Conservation (phyloP, 2,888 invertebrate species). For the Caenorhabditis angaria region DNA sequence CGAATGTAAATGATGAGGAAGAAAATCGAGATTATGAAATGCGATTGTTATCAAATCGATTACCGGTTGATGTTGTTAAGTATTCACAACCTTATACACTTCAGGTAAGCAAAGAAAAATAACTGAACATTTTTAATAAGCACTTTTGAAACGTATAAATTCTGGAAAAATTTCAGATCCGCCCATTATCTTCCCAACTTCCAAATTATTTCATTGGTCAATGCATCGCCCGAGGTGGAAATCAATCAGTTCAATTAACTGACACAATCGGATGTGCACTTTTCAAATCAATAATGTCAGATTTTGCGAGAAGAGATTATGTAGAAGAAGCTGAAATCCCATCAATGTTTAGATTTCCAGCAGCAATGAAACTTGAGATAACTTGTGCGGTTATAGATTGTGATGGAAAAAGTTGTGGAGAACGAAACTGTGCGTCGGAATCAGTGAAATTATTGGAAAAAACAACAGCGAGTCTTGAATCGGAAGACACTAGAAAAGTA, state of each 20-base stretch:
- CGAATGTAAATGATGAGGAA: constrained; percentile 7
- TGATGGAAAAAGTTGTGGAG: constrained; percentile 40
- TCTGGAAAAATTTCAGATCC: constrained; percentile 16
- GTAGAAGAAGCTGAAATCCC: constrained; percentile 46
- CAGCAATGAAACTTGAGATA: constrained; percentile 28
- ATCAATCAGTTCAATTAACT: constrained; percentile 39
- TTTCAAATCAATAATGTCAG: constrained; percentile 38
- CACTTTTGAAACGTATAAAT: not conserved
- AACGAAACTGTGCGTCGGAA: constrained; percentile 27
- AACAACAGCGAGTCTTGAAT: constrained; percentile 35
- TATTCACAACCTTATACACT: constrained; percentile 42
- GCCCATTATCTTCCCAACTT: constrained; percentile 10
- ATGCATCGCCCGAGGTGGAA: constrained; percentile 32
- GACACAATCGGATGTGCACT: constrained; percentile 51
- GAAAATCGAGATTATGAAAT: constrained; percentile 23
- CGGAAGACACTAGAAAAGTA: constrained; percentile 28
- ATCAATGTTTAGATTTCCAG: constrained; percentile 53
- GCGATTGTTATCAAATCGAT: constrained; percentile 29
- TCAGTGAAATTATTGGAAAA: constrained; percentile 33
- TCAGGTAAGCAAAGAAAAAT: constrained; percentile 16
- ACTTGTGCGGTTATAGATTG: constrained; percentile 41
- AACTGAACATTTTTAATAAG: not conserved
- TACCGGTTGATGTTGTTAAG: constrained; percentile 25
- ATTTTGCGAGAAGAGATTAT: constrained; percentile 37
- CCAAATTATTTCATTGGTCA: constrained; percentile 32